Base-by-base conservation (phyloP, 2,113 vertebrate genomes). In the Monarcha castaneiventris region DNA sequence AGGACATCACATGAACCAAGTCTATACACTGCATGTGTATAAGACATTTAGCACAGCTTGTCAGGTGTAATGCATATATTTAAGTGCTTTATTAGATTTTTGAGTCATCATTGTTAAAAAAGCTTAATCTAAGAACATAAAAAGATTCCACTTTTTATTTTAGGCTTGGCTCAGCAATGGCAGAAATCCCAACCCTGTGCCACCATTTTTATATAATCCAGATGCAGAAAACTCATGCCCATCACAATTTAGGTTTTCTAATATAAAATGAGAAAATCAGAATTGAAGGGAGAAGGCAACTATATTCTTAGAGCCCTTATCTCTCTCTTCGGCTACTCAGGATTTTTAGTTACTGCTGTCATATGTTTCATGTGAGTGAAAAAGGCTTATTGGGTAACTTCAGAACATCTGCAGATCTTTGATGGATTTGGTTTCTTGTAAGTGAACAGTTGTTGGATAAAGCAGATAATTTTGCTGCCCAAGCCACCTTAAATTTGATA, bases 401-500 rank as follows among this genome's bases (percentile, higher is more conserved):
- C 68, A 61, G 55, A 88, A 69, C 32, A 67, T 21, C 66, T 94
- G 67, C 58, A 91, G 56, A 29, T 89, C 20, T 20, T 67, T 71
- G 59, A 27, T 90, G 62, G 77, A 85, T 90, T 96, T 94, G 33
- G 19, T 96, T 93, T 96, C 52, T 86, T 86, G 3, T 67, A 76
- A 85, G 77, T 87, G 76, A 87, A 72, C 49, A 87, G 61, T 71
- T 97, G 62, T 33, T 96, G 79, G 82, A 83, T 97, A 93, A 97
- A 90, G 67, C 95, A 95, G 84, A 41, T 93, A 85, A 91, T 94
- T 83, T 84, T 88, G 64, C 85, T 33, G 77, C 97, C 93, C 52
- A 58, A 95, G 96, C 81, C 90, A 87, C 97, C 98, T 98, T 98
- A 98, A 98, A 98, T 98, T 97, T 99, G 97, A 98, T 98, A 97